Percentiles rank a stretch among this genome's conserved stretches.
These are phyloP conservation scores for Melikaiella ostensackeni DNA, from an alignment of 2,888 invertebrate genomes.

Conservation along the genomic window DNA sequence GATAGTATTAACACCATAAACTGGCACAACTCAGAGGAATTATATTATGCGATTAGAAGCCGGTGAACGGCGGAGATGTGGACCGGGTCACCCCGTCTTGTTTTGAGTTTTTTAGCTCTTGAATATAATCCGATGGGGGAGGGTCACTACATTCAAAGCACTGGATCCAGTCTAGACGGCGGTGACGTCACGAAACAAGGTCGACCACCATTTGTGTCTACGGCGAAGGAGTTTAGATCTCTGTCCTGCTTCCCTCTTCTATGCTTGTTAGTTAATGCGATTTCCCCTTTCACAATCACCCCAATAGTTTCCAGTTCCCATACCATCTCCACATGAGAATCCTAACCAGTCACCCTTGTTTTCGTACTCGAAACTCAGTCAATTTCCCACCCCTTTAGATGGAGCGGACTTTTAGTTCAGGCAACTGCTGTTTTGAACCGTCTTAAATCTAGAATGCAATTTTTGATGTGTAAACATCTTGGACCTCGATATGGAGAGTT, in stretches of 20 bases:
- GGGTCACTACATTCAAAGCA: slow-evolving; percentile 27
- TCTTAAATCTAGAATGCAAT: too few species aligned
- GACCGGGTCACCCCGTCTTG: slow-evolving; percentile 1
- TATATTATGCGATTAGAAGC: not conserved
- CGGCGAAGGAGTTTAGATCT: not conserved
- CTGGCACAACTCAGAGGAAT: not conserved
- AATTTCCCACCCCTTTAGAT: not conserved
- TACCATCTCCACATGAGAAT: not conserved
- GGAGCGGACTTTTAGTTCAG: not conserved
- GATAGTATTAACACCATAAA: not conserved
- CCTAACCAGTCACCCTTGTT: not conserved
- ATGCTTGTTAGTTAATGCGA: not conserved
- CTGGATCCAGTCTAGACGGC: slow-evolving; percentile 32
- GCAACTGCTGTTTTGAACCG: too few species aligned
- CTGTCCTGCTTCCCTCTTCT: slow-evolving; percentile 22
- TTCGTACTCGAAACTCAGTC: not conserved
- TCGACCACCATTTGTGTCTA: slow-evolving; percentile 29
- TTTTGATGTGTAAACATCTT: too few species aligned
- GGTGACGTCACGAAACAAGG: slow-evolving; percentile 35
- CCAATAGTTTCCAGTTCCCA: not conserved
- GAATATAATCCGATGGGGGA: slow-evolving; percentile 24
- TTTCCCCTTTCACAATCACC: not conserved
- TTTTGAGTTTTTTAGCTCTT: slow-evolving; percentile 15
- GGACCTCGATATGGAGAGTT: too few species aligned
- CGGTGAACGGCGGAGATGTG: not conserved